Evolutionary conservation across 2,113 vertebrate species (phyloP).

Genomic region (Herpetotheres cachinnans): DNA sequence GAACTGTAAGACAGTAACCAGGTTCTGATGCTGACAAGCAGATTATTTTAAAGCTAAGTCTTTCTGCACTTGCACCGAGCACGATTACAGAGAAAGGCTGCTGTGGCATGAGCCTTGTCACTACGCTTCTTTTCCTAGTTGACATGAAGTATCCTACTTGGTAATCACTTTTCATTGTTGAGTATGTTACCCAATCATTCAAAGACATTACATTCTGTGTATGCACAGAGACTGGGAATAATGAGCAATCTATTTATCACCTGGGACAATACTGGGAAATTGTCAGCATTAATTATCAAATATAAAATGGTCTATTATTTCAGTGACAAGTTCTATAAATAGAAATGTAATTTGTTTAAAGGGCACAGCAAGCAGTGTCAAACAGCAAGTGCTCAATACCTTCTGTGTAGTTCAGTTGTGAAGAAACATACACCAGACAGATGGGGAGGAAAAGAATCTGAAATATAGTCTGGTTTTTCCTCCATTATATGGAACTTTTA

Average conservation of each 20-base stretch:
- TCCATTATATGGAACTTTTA: background rate
- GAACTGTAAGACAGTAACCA: background rate
- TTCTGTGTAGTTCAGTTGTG: background rate
- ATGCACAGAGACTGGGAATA: background rate
- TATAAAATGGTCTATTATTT: background rate
- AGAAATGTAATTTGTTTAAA: background rate
- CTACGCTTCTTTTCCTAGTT: background rate
- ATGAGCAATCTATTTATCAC: background rate
- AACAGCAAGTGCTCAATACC: background rate
- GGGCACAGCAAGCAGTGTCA: background rate
- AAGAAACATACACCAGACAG: background rate
- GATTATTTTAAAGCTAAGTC: background rate
- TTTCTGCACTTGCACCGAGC: background rate
- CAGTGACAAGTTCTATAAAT: background rate
- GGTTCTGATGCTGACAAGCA: background rate
- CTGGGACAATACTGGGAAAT: background rate
- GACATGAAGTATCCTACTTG: background rate
- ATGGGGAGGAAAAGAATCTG: too few species aligned
- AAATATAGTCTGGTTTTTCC: background rate
- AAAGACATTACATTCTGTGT: background rate
- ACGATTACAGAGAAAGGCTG: background rate
- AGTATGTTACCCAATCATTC: background rate
- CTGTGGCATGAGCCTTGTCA: background rate
- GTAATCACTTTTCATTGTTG: background rate
- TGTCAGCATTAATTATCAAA: background rate